A percentile compares a stretch with the other conserved stretches of the same genome.
Evolutionary conservation across 2,888 invertebrate species (phyloP).

Genomic region (Axea sp.): DNA sequence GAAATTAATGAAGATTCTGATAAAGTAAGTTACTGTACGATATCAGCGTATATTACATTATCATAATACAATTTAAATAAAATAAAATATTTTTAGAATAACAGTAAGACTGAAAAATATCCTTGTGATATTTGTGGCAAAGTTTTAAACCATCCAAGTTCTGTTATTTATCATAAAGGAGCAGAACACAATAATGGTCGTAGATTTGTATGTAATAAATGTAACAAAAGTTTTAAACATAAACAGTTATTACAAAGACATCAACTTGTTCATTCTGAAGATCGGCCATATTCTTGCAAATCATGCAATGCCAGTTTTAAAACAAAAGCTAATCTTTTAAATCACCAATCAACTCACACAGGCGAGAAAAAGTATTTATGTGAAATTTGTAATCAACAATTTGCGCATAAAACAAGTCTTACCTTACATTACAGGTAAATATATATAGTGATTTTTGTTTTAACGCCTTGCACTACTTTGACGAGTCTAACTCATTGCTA

Average conservation of each 20-base stretch:
- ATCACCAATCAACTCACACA: slow-evolving; percentile 86
- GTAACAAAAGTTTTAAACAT: slow-evolving; percentile 88
- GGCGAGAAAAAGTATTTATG: slow-evolving; percentile 87
- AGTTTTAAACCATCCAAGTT: slow-evolving; percentile 86
- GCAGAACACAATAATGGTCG: slow-evolving; percentile 85
- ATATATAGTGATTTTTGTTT: no score
- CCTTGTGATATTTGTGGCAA: slow-evolving; percentile 86
- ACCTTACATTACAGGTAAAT: slow-evolving; percentile 84
- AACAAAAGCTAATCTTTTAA: slow-evolving; percentile 85
- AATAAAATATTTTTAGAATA: slow-evolving; percentile 40
- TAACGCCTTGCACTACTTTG: no score
- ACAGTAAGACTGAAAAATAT: slow-evolving; percentile 80
- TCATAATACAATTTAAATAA: no score
- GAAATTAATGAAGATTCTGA: slow-evolving; percentile 62
- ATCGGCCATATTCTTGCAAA: slow-evolving; percentile 84
- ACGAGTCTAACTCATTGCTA: no score
- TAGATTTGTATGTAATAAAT: slow-evolving; percentile 87
- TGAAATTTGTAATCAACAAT: slow-evolving; percentile 86
- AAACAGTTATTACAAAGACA: slow-evolving; percentile 87
- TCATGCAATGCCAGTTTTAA: slow-evolving; percentile 84
- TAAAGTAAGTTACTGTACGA: slow-evolving; percentile 38
- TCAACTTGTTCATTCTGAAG: slow-evolving; percentile 88
- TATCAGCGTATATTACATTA: no score
- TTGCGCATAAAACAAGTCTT: slow-evolving; percentile 88
- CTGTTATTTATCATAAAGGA: slow-evolving; percentile 87